Evolutionary conservation across 2,113 vertebrate genomes (phyloP).

Genomic region (Stictonetta naevosa): DNA sequence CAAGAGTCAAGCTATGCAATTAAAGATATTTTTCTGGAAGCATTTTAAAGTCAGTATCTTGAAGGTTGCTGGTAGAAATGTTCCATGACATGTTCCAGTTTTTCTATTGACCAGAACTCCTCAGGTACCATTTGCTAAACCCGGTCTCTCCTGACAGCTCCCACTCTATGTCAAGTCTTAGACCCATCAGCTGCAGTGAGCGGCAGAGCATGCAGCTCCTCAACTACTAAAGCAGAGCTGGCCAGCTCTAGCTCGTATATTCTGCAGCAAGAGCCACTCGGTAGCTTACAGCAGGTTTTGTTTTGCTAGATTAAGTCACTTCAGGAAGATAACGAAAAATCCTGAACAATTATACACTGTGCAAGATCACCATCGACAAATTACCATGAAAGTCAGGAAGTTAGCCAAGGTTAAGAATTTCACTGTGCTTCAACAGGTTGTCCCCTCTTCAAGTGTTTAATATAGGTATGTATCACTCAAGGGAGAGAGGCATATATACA

Average conservation of each 20-base stretch:
- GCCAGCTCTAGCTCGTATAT: neutral
- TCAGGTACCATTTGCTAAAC: neutral
- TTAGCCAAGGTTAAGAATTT: neutral
- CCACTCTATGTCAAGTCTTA: neutral
- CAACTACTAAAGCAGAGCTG: neutral
- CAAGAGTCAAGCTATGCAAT: neutral
- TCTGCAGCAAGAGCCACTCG: neutral
- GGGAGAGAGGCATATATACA: neutral
- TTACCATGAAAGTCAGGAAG: neutral
- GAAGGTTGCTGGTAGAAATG: neutral
- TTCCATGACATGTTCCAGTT: accelerated
- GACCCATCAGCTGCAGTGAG: neutral
- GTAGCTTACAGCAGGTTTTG: neutral
- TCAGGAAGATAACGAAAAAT: neutral
- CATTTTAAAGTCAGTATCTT: neutral
- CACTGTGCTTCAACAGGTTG: neutral
- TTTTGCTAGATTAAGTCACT: neutral
- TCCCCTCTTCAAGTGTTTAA: neutral
- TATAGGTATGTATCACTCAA: neutral
- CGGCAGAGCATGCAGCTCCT: neutral
- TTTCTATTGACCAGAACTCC: neutral
- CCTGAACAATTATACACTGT: neutral
- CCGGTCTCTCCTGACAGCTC: neutral
- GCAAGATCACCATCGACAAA: neutral
- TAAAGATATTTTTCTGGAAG: neutral